phyloP scores from a whole-genome alignment of 2,888 invertebrate species.

The Drosophila anceps region DNA sequence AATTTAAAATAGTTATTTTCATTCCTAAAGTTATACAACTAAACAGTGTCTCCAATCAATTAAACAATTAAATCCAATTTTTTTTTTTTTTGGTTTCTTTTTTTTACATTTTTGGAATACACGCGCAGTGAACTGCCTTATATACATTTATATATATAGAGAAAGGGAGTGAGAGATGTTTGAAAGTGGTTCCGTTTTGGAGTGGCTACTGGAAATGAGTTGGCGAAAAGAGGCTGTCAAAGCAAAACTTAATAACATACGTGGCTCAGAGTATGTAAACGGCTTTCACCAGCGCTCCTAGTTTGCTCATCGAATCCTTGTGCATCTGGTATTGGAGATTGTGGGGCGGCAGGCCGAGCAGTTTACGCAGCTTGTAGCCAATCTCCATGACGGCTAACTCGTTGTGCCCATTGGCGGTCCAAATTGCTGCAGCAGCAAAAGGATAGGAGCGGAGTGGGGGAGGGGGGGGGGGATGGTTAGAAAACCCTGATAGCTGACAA shows the following conservation, averaged over 20 bases:
- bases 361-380: conserved; percentile 94
- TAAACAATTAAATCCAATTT: background rate
- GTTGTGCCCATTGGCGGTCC: conserved; percentile 94
- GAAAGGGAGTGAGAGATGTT: background rate
- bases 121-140: conserved; percentile 29
- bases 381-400: conserved; percentile 93
- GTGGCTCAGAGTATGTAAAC: conserved; percentile 73
- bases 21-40: no score
- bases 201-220: background rate
- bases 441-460: background rate
- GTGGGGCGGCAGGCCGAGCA: conserved; percentile 88
- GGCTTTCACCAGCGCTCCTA: conserved; percentile 91
- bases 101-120: conserved; percentile 61
- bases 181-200: background rate
- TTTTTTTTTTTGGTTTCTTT: conserved; percentile 24
- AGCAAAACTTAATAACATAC: conserved; percentile 12
- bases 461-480: background rate
- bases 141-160: background rate
- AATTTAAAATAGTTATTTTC: no score
- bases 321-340: conserved; percentile 91
- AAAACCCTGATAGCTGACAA: background rate
- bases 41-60: no score
- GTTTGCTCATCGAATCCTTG: conserved; percentile 92
- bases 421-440: conserved; percentile 87
- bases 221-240: conserved; percentile 7